Base-by-base conservation (phyloP, 1,140 invertebrate species). In the Saxidomus purpurata region DNA sequence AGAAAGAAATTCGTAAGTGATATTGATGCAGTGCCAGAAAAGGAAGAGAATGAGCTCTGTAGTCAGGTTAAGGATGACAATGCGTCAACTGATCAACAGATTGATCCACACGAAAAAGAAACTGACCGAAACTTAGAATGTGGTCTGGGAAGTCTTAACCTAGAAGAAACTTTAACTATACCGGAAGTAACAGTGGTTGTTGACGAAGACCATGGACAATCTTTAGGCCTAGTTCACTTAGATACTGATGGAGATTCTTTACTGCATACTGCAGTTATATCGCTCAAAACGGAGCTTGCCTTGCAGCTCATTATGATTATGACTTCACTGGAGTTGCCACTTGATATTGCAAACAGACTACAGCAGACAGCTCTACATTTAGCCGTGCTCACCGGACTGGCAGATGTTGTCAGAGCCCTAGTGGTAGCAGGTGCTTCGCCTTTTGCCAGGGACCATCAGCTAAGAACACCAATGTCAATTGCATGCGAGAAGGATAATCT, bases 361-460 rank as follows among this genome's bases (percentile, higher is more conserved):
- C 25, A 34, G 9, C 81, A 83, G 31, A 83, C 81, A n/a, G 59
- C 81, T 15, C 61, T 83, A 8, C 52, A 83, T 22, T 31, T 83
- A 13, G 81, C 59, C 36, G 81, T 83, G 52, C 19, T 83, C n/a
- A 69, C 81, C 15, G 22, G 43, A 43, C 59, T 63, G 13, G 59
- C 63, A 43, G 0, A 52, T 38, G 28, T 34, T 31, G 49, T 89
- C 43, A 71, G 40, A 22, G 9, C 22, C n/a, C 34, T 87, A 43
- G 43, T 87, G 22, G 17, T 31, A 25, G 80, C 55, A 67, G 43
- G 71, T 63, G 85, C 38, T 49, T 40, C 25, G 61, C 38, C 59
- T 19, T 61, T 9, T 6, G 22, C 3, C 15, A 43, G 47, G 47
- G 67, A 59, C 17, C 36, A 25, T n/a, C 0, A 3, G 47, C 36